These are phyloP conservation scores for Drosophila subquinaria DNA, from an alignment of 2,888 invertebrate genomes.

Conservation along the genomic window DNA sequence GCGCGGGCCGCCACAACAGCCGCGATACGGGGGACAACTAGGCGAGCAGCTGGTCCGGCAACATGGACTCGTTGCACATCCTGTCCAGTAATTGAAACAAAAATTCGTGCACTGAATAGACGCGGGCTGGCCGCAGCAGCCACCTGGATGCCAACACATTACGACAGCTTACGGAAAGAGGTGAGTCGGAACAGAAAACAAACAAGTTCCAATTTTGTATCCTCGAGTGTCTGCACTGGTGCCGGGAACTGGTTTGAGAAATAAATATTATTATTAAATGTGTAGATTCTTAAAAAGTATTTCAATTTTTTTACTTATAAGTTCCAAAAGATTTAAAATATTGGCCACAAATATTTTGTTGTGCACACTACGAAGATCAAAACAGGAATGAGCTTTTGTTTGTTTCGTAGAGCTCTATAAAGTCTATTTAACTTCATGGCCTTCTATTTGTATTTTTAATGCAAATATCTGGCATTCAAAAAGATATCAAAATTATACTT, in stretches of 20 bases:
- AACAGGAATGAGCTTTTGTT: slow-evolving; percentile 35
- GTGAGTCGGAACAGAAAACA: background rate
- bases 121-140: slow-evolving; percentile 57
- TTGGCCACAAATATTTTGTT: slow-evolving; percentile 29
- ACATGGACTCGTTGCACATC: slow-evolving; percentile 33
- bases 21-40: slow-evolving; percentile 51
- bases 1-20: slow-evolving; percentile 59
- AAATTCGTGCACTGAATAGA: slow-evolving; percentile 69
- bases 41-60: slow-evolving; percentile 47
- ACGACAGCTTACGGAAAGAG: slow-evolving; percentile 39
- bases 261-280: background rate
- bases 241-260: slow-evolving; percentile 13
- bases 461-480: background rate
- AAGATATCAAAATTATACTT: background rate
- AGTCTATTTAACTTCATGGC: background rate
- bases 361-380: slow-evolving; percentile 49
- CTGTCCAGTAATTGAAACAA: slow-evolving; percentile 71
- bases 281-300: too few species aligned
- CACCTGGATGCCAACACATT: slow-evolving; percentile 74
- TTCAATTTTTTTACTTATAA: background rate
- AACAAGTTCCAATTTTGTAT: slow-evolving; percentile 2
- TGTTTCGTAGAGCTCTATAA: background rate
- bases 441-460: background rate
- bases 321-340: slow-evolving; percentile 29
- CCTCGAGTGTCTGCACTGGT: slow-evolving; percentile 3